Conservation (phyloP, 2,797 vertebrate species). For the Dicrostonyx torquatus region DNA sequence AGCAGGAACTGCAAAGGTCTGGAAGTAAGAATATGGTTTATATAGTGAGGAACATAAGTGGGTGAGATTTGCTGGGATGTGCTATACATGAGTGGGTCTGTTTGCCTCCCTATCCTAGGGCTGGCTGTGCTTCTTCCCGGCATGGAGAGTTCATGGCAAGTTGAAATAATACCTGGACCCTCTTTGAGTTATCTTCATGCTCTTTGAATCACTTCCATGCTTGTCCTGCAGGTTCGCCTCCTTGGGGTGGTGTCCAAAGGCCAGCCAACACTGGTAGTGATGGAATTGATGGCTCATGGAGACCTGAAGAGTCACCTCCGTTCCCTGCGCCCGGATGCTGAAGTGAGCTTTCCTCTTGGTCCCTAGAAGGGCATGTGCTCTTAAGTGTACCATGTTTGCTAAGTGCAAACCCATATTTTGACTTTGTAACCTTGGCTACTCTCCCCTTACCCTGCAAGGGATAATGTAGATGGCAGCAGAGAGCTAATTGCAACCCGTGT, state of each 20-base stretch:
- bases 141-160: accelerated
- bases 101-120: background rate
- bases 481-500: slow-evolving; percentile 91
- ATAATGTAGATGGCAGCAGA: slow-evolving; percentile 98
- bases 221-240: slow-evolving; percentile 91
- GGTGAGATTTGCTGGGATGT: background rate
- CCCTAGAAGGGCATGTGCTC: accelerated
- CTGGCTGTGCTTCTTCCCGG: background rate
- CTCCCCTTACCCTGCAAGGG: slow-evolving; percentile 92
- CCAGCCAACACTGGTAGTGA: slow-evolving; percentile 96
- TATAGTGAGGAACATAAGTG: background rate
- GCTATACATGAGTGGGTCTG: background rate
- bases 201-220: background rate
- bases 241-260: slow-evolving; percentile 98
- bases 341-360: slow-evolving; percentile 85
- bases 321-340: slow-evolving; percentile 94
- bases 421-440: slow-evolving; percentile 91
- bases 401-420: background rate
- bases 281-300: slow-evolving; percentile 98
- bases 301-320: slow-evolving; percentile 97
- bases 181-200: background rate
- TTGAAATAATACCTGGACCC: background rate
- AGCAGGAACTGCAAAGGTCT: background rate
- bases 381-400: accelerated
- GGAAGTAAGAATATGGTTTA: accelerated